Conservation (phyloP, 2,888 invertebrate species). For the Drosophila recens region DNA sequence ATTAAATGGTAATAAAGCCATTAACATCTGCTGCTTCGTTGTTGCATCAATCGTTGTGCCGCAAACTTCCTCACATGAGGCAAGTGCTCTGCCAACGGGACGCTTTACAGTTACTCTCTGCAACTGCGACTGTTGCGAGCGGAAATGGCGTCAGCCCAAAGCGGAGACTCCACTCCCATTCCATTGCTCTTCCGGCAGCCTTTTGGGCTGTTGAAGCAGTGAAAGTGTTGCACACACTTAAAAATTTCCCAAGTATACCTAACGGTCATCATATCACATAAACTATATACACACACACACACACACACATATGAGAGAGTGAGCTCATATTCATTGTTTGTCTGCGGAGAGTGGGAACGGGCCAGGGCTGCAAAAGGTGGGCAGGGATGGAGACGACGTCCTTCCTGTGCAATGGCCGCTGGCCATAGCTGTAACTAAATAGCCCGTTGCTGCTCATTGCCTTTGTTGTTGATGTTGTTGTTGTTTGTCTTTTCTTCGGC, state of each 20-base stretch:
- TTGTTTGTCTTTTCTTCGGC: conserved; percentile 54
- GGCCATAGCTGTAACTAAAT: conserved; percentile 66
- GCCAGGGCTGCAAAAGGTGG: not conserved
- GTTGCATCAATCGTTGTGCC: not conserved
- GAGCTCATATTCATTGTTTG: conserved; percentile 62
- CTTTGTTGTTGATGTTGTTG: conserved; percentile 40
- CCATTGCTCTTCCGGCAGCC: conserved; percentile 12
- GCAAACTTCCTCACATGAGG: not conserved
- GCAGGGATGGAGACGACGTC: conserved; percentile 37
- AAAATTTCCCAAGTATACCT: conserved; percentile 78
- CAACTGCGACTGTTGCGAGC: conserved; percentile 30
- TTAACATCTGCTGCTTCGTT: conserved; percentile 3
- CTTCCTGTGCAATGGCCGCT: conserved; percentile 64
- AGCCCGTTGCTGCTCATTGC: conserved; percentile 51
- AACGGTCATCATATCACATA: conserved; percentile 70
- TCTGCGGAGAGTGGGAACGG: conserved; percentile 10
- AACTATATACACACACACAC: conserved; percentile 24
- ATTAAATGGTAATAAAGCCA: conserved; percentile 12
- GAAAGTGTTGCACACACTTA: conserved; percentile 72
- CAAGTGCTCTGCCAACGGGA: conserved; percentile 2
- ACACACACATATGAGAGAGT: conserved; percentile 2
- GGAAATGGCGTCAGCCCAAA: conserved; percentile 38
- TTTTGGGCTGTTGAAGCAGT: conserved; percentile 29
- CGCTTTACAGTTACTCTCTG: conserved; percentile 12
- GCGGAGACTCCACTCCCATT: not conserved